Percentiles rank a stretch among this genome's conserved stretches.
phyloP scores from a whole-genome alignment of 2,797 vertebrate species.

The Crenichthys baileyi region DNA sequence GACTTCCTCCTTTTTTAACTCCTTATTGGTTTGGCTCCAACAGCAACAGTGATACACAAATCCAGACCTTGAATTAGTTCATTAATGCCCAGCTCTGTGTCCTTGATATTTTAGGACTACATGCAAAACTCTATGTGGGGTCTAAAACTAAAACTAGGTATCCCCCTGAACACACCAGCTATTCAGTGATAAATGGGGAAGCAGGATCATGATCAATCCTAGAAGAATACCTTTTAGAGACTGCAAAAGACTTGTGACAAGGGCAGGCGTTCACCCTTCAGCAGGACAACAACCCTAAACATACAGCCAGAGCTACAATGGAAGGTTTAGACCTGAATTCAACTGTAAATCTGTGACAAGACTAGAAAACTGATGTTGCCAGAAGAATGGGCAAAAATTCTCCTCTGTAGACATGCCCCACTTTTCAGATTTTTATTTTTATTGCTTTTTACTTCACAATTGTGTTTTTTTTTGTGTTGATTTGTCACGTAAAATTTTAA shows the following conservation, averaged over 20 bases:
- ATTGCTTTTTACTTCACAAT: background rate
- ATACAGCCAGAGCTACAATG: background rate
- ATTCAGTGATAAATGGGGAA: too few relatives aligned
- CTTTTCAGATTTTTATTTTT: background rate
- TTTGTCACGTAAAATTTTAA: background rate
- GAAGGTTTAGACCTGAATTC: background rate
- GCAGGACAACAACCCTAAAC: background rate
- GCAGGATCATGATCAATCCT: too few relatives aligned
- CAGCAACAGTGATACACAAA: conserved; percentile 3
- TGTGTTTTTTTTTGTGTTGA: background rate
- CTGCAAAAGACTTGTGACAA: too few relatives aligned
- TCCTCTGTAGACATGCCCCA: background rate
- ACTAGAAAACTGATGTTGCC: background rate
- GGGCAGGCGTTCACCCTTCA: too few relatives aligned
- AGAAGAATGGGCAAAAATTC: background rate
- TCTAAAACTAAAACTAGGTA: background rate
- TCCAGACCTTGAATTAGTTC: conserved; percentile 56
- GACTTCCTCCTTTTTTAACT: conserved; percentile 14
- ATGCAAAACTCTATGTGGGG: background rate
- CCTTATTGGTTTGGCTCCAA: conserved; percentile 19
- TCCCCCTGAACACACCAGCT: too few relatives aligned
- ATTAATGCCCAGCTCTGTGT: conserved; percentile 61
- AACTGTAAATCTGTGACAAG: background rate
- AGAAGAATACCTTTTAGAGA: too few relatives aligned
- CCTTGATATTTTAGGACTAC: conserved; percentile 2